phyloP scores from a whole-genome alignment of 2,797 vertebrate genomes.

The Cuniculus paca region DNA sequence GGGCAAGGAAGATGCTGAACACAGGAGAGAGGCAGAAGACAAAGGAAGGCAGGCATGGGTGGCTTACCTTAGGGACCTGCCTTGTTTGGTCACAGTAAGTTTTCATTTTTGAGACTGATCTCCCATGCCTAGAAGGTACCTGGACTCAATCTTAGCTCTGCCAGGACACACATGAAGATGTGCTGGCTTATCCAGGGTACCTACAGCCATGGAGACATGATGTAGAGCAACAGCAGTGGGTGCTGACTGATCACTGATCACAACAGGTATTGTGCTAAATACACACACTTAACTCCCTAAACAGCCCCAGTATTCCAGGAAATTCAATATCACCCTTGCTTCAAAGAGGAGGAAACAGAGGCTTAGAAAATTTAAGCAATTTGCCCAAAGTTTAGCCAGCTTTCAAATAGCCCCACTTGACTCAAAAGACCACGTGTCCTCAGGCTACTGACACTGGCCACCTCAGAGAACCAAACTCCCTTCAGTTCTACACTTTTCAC shows the following conservation, averaged over 20 bases:
- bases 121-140: background rate
- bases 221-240: background rate
- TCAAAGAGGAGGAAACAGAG: background rate
- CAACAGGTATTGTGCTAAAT: background rate
- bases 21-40: rapidly evolving
- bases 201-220: background rate
- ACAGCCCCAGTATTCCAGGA: background rate
- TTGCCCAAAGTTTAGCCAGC: background rate
- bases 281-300: background rate
- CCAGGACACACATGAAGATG: too few species aligned
- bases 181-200: background rate
- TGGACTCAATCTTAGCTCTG: background rate
- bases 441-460: background rate
- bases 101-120: background rate
- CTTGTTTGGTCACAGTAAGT: background rate
- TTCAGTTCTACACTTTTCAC: background rate
- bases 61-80: background rate
- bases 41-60: background rate
- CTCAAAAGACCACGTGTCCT: background rate
- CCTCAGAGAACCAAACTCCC: background rate
- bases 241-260: background rate
- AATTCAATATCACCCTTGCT: background rate
- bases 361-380: background rate
- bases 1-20: background rate
- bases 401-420: background rate